phyloP scores from a whole-genome alignment of 2,113 vertebrate species.

The Xiphophorus hellerii region DNA sequence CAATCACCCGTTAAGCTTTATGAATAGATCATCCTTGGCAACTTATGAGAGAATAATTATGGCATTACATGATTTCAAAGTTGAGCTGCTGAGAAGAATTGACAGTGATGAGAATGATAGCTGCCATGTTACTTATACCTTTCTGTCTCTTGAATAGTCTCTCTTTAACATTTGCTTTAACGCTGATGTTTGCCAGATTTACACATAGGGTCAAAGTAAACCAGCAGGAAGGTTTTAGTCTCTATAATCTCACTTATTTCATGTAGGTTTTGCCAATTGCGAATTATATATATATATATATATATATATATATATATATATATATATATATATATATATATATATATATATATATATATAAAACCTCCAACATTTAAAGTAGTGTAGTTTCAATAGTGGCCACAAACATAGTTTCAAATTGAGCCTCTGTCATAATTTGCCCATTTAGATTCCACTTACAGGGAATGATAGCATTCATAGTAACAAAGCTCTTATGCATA shows the following conservation, averaged over 20 bases:
- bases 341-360: too few species aligned
- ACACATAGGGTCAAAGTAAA: too few species aligned
- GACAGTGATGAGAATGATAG: constrained; percentile 35
- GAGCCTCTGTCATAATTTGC: constrained; percentile 5
- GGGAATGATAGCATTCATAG: constrained; percentile 14
- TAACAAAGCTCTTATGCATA: not conserved
- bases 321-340: too few species aligned
- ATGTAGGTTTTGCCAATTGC: not conserved
- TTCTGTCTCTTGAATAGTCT: too few species aligned
- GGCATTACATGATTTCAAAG: constrained; percentile 51
- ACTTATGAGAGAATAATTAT: constrained; percentile 58
- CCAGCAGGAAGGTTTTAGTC: constrained; percentile 5
- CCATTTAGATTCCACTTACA: constrained; percentile 19
- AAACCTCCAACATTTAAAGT: not conserved
- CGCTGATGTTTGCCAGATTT: too few species aligned
- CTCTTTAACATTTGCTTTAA: too few species aligned
- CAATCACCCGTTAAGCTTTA: constrained; percentile 43
- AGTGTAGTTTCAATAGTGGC: not conserved
- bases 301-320: too few species aligned
- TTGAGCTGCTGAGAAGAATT: constrained; percentile 40
- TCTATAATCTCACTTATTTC: not conserved
- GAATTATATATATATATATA: not conserved
- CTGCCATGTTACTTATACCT: constrained; percentile 24
- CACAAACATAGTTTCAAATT: constrained; percentile 13
- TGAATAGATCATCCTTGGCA: constrained; percentile 44